These are phyloP conservation scores for Synanthedon myopaeformis DNA, from an alignment of 2,888 invertebrate species.

Conservation along the genomic window DNA sequence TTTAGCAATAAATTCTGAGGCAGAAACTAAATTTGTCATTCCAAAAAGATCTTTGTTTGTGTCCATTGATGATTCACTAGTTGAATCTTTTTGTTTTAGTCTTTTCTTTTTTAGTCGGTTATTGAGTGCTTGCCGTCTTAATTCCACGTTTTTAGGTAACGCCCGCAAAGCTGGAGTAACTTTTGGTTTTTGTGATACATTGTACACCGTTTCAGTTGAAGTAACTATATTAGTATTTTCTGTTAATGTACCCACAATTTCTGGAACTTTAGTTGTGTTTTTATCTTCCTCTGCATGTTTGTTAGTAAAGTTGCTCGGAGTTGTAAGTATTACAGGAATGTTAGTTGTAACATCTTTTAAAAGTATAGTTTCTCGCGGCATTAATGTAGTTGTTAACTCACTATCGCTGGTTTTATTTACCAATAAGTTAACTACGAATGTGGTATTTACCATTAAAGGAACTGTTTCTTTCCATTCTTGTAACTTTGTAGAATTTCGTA, in stretches of 20 bases:
- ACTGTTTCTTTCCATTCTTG: slow-evolving; percentile 40
- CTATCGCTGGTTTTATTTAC: background rate
- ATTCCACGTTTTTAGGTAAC: slow-evolving; percentile 26
- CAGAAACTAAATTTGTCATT: slow-evolving; percentile 45
- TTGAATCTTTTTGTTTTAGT: slow-evolving; percentile 38
- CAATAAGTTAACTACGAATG: slow-evolving; percentile 1
- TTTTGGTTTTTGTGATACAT: slow-evolving; percentile 22
- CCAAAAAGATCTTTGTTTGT: slow-evolving; percentile 39
- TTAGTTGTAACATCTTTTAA: background rate
- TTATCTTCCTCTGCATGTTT: slow-evolving; percentile 1
- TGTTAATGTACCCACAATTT: slow-evolving; percentile 5
- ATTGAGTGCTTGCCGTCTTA: slow-evolving; percentile 41
- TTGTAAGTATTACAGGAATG: background rate
- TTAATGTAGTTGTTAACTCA: background rate
- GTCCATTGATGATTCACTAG: slow-evolving; percentile 45
- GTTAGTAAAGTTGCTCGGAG: background rate
- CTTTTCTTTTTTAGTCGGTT: slow-evolving; percentile 49
- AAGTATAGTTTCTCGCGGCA: background rate
- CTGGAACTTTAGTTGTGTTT: slow-evolving; percentile 12
- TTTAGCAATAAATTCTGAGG: slow-evolving; percentile 51
- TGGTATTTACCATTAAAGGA: slow-evolving; percentile 17
- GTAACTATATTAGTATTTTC: slow-evolving; percentile 5
- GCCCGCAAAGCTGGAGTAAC: slow-evolving; percentile 20
- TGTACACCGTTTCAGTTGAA: slow-evolving; percentile 16
- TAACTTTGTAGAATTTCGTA: slow-evolving; percentile 36